Percentiles rank a stretch among this genome's conserved stretches.
Evolutionary conservation across 1,140 invertebrate genomes (phyloP).

Genomic region (Forficula auricularia): DNA sequence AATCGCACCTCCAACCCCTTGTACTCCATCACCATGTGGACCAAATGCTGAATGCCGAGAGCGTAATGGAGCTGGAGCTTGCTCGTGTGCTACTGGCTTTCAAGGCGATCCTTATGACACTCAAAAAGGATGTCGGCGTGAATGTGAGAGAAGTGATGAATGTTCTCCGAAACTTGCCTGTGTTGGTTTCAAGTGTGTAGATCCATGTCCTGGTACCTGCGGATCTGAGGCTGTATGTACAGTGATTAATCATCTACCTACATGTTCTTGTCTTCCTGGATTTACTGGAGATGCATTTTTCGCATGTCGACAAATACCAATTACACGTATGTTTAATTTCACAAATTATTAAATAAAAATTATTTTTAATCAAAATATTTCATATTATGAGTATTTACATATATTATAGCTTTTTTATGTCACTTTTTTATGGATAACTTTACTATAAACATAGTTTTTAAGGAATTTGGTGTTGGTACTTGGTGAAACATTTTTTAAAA

Average conservation of each 20-base stretch:
- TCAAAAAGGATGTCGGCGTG: slow-evolving; percentile 45
- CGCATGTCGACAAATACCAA: slow-evolving; percentile 27
- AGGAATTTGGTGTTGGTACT: no score
- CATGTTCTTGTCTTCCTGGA: slow-evolving; percentile 52
- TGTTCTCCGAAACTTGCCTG: slow-evolving; percentile 49
- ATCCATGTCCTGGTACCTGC: slow-evolving; percentile 57
- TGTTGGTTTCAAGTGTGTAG: slow-evolving; percentile 53
- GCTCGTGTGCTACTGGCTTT: slow-evolving; percentile 50
- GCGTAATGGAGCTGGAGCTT: slow-evolving; percentile 55
- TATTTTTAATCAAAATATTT: slow-evolving; percentile 20
- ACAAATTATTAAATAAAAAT: not conserved
- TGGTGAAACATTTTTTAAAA: no score
- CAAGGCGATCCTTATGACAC: slow-evolving; percentile 57
- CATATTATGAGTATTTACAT: slow-evolving; percentile 16
- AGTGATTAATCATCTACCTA: slow-evolving; percentile 51
- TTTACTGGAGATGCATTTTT: slow-evolving; percentile 65
- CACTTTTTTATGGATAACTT: not conserved
- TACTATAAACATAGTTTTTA: no score
- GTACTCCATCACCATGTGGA: slow-evolving; percentile 60
- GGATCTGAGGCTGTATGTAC: slow-evolving; percentile 54
- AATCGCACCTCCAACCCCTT: slow-evolving; percentile 33
- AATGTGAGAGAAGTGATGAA: slow-evolving; percentile 57
- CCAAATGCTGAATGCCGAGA: slow-evolving; percentile 61
- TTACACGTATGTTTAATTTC: slow-evolving; percentile 7
- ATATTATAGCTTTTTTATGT: slow-evolving; percentile 2